These are phyloP conservation scores for Leptatherina wallacei DNA, from an alignment of 2,797 vertebrate genomes.

Conservation along the genomic window DNA sequence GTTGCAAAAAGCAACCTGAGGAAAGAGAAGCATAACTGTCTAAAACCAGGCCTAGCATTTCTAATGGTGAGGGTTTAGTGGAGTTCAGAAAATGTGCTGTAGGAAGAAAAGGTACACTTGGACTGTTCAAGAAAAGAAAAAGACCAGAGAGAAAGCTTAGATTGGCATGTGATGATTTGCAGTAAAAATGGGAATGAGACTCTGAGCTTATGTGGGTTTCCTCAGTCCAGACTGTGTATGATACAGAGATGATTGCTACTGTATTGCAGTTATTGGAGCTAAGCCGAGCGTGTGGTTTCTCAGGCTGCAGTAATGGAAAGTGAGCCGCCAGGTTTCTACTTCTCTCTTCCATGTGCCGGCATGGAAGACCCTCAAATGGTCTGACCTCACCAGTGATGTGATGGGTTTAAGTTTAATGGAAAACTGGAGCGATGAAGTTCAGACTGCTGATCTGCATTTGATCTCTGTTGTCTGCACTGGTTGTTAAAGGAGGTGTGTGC, in stretches of 20 bases:
- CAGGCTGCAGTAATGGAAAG: conserved; percentile 75
- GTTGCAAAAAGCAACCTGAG: conserved; percentile 50
- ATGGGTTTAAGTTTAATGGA: conserved; percentile 59
- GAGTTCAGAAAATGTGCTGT: conserved; percentile 16
- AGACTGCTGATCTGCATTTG: conserved; percentile 17
- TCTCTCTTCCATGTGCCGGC: conserved; percentile 52
- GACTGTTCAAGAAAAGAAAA: conserved; percentile 7
- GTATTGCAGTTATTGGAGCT: conserved; percentile 63
- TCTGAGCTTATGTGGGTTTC: conserved; percentile 50
- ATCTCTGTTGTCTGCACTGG: conserved; percentile 23
- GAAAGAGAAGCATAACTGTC: conserved; percentile 23
- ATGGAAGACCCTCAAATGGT: conserved; percentile 50
- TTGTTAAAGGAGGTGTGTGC: conserved; percentile 36
- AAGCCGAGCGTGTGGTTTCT: conserved; percentile 59
- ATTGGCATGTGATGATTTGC: conserved; percentile 59
- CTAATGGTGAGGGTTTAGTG: neutral
- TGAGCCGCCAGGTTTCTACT: conserved; percentile 51
- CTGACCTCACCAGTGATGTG: conserved; percentile 36
- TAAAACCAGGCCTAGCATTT: neutral
- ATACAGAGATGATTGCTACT: conserved; percentile 67
- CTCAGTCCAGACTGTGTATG: conserved; percentile 40
- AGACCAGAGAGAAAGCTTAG: conserved; percentile 25
- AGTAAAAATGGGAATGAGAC: conserved; percentile 42
- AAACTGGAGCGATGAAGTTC: conserved; percentile 39
- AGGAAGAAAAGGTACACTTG: conserved; percentile 8